These are phyloP conservation scores for Monoplex corrugatus DNA, from an alignment of 2,888 invertebrate genomes.

Conservation along the genomic window DNA sequence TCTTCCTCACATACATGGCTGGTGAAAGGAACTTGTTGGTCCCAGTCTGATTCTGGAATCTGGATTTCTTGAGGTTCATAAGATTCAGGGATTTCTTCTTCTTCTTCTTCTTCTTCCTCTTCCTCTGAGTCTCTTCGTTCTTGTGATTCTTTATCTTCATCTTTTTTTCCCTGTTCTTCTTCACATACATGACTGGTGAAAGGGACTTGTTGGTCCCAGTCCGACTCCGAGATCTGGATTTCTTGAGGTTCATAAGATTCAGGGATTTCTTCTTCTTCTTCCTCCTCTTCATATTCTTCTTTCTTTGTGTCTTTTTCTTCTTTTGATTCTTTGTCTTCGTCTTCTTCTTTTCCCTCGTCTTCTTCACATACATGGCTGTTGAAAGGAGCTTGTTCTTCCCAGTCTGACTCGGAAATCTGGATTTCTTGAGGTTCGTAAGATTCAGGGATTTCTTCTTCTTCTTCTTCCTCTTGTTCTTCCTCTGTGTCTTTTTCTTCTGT, in stretches of 20 bases:
- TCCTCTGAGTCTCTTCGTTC: neutral
- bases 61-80: constrained; percentile 21
- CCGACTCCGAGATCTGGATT: neutral
- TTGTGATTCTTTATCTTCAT: too few species aligned
- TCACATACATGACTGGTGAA: neutral
- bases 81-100: neutral
- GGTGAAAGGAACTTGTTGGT: neutral
- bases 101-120: neutral
- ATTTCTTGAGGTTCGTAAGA: constrained; percentile 2
- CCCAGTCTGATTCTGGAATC: neutral
- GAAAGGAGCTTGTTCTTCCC: neutral
- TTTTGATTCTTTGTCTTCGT: neutral
- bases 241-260: constrained; percentile 13
- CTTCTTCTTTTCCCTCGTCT: neutral
- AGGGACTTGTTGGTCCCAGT: neutral
- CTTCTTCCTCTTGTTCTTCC: constrained; percentile 6
- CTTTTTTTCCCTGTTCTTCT: too few species aligned
- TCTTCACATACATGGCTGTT: neutral
- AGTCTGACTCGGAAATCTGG: neutral
- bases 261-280: neutral
- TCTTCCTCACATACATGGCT: neutral
- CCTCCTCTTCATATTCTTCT: neutral
- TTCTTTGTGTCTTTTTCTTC: neutral
- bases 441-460: constrained; percentile 13
- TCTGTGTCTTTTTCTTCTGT: neutral